Base-by-base conservation (phyloP, 2,888 invertebrate genomes). In the Pedicia rivosa region DNA sequence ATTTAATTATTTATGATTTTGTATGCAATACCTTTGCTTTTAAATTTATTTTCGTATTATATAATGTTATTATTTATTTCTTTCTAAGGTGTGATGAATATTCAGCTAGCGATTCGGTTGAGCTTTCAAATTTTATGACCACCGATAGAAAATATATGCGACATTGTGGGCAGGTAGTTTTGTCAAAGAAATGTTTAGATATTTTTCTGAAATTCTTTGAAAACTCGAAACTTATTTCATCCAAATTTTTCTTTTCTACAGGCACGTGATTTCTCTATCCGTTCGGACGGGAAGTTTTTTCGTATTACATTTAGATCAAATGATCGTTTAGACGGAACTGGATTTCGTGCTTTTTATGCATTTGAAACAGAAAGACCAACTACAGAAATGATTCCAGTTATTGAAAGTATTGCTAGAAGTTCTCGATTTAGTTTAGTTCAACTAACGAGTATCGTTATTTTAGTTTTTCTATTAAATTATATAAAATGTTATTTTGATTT, bases 291-390 rank as follows among this genome's bases (percentile, higher is more conserved):
- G 40, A 79, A 82, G 53, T 95, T 91, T 67, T 95, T 95, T 65
- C 74, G 91, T 49, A 86, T 97, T 35, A 87, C 90, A 5, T 94
- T 97, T 64, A 72, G 81, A 53, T 90, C 94, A 4, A 95, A 97
- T 59, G 86, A 88, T 57, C 72, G 90, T 45, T 78, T 90, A 48
- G 94, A 97, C 54, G 90, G 82, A 29, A 86, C 83, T 19, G 95
- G 95, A 31, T 97, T 97, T 62, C 82, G 84, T 53, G 94, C 91
- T 8, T 75, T 78, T 45, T 95, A 87, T 63, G 79, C 82, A 53
- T 94, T 94, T 60, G 73, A 76, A 50, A 68, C 72, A 39, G 78
- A 78, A 53, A 41, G 46, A 39, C 41, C 47, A n/a, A 46, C 49
- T n/a, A 45, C 46, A 6, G 54, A 54, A 40, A 51, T 12, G 16